phyloP scores from a whole-genome alignment of 2,888 invertebrate genomes.

The Spilosoma lubricipeda region DNA sequence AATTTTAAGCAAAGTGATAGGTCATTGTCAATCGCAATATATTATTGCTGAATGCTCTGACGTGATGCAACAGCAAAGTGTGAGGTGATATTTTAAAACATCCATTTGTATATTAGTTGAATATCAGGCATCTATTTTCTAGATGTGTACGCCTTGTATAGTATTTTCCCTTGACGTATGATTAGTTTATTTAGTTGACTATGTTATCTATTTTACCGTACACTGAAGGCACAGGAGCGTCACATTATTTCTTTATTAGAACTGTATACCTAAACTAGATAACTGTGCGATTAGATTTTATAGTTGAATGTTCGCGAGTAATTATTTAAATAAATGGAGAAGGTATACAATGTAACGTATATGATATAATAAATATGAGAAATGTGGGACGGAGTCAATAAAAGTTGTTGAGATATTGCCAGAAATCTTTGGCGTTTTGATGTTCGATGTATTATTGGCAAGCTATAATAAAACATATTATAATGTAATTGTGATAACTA shows the following conservation, averaged over 20 bases:
- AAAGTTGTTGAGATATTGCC: conserved; percentile 81
- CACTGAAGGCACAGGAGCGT: conserved; percentile 64
- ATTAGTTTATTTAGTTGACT: conserved; percentile 50
- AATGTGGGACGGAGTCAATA: conserved; percentile 60
- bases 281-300: conserved; percentile 81
- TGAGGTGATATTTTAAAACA: conserved; percentile 74
- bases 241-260: conserved; percentile 62
- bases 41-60: conserved; percentile 53
- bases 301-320: conserved; percentile 78
- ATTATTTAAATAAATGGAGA: conserved; percentile 75
- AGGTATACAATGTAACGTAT: conserved; percentile 79
- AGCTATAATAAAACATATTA: conserved; percentile 63
- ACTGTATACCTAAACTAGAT: conserved; percentile 59
- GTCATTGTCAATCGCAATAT: conserved; percentile 51
- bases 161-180: conserved; percentile 53
- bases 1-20: conserved; percentile 54
- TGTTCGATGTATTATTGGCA: conserved; percentile 80
- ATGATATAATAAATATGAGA: conserved; percentile 64
- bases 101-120: conserved; percentile 53
- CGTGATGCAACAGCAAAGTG: conserved; percentile 66
- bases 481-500: conserved; percentile 74
- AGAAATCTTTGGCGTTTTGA: conserved; percentile 74
- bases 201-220: conserved; percentile 53
- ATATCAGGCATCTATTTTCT: conserved; percentile 65
- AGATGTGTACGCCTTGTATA: conserved; percentile 60